Evolutionary conservation across 2,113 vertebrate species (phyloP).

Genomic region (Eupsittula cactorum): DNA sequence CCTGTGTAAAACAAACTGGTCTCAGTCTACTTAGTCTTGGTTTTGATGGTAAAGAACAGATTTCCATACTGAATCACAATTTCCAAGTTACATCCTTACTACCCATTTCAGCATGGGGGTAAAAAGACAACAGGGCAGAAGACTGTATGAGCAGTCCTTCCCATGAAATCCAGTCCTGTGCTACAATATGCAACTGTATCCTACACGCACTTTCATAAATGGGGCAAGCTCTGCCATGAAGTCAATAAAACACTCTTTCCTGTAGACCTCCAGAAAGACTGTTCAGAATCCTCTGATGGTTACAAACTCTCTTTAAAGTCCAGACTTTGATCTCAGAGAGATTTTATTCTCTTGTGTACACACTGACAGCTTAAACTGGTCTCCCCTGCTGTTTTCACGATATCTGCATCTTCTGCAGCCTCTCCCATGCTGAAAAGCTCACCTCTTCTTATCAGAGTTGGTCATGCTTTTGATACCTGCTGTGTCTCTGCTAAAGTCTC

Average conservation of each 20-base stretch:
- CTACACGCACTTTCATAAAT: neutral
- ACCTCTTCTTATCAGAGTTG: neutral
- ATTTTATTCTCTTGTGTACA: neutral
- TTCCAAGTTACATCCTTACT: neutral
- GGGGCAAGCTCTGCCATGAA: neutral
- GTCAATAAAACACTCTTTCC: neutral
- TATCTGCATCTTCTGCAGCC: neutral
- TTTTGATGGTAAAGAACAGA: neutral
- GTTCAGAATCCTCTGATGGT: neutral
- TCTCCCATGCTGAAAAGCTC: neutral
- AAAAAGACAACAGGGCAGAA: neutral
- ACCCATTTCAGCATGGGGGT: neutral
- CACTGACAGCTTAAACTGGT: neutral
- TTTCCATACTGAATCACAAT: neutral
- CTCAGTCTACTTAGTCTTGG: neutral
- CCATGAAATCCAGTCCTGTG: neutral
- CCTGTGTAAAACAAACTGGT: rapidly evolving
- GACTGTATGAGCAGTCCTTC: neutral
- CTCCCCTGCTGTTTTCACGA: neutral
- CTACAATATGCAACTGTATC: neutral
- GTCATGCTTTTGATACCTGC: neutral
- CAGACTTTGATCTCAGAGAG: neutral
- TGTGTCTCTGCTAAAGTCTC: neutral
- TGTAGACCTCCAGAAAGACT: neutral
- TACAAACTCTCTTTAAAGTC: neutral